Evolutionary conservation across 2,888 invertebrate genomes (phyloP).

Genomic region (Tenthredo amoena): DNA sequence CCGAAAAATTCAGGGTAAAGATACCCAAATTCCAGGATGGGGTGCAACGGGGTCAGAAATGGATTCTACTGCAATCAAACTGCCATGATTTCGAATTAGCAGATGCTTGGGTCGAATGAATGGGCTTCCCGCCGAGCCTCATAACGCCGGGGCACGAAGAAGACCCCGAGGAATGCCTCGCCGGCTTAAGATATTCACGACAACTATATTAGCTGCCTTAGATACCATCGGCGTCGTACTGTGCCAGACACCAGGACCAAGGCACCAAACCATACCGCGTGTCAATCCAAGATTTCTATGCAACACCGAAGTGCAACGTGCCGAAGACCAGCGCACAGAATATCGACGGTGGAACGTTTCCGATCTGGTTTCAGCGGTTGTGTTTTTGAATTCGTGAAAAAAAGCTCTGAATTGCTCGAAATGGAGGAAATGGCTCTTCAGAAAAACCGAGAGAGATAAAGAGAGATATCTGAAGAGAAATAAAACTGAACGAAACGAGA

Average conservation of each 20-base stretch:
- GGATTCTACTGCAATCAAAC: slow-evolving; percentile 72
- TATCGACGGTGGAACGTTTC: background rate
- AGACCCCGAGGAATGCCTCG: slow-evolving; percentile 73
- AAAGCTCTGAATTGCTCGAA: background rate
- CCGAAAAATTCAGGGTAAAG: background rate
- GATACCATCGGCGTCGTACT: slow-evolving; percentile 77
- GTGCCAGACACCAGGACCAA: slow-evolving; percentile 60
- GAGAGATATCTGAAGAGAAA: background rate
- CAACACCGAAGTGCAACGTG: background rate
- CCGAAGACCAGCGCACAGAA: background rate
- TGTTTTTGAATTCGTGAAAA: background rate
- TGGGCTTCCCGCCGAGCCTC: slow-evolving; percentile 74
- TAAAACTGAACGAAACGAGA: background rate
- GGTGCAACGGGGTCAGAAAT: background rate
- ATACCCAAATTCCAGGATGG: background rate
- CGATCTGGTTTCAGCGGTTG: background rate
- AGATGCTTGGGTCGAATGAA: slow-evolving; percentile 77
- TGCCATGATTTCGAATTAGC: slow-evolving; percentile 78
- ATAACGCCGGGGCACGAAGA: slow-evolving; percentile 62
- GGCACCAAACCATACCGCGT: background rate
- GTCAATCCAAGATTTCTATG: background rate
- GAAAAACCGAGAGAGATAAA: background rate
- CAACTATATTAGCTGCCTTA: slow-evolving; percentile 77
- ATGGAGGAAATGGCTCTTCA: background rate
- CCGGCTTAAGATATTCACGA: slow-evolving; percentile 76